Conservation (phyloP, 2,113 vertebrate genomes). For the human region GRCh38 chr11:2009001-2009500, state of each 20-base stretch:
- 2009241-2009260: no score
- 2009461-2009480: no score
- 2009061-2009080: background rate
- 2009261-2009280: background rate
- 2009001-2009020: background rate
- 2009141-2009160: background rate
- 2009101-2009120: background rate
- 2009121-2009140: background rate
- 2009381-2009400: background rate
- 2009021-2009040: accelerated
- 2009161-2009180: background rate
- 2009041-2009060: no score
- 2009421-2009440: background rate
- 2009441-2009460: background rate
- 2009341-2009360: no score
- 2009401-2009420: no score
- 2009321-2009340: no score
- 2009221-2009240: background rate
- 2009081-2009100: background rate
- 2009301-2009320: background rate
- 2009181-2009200: no score
- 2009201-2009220: no score
- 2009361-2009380: background rate
- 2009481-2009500: accelerated
- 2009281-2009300: no score